Conservation (phyloP, 2,888 invertebrate species). For the Sarcophaga rosellei region DNA sequence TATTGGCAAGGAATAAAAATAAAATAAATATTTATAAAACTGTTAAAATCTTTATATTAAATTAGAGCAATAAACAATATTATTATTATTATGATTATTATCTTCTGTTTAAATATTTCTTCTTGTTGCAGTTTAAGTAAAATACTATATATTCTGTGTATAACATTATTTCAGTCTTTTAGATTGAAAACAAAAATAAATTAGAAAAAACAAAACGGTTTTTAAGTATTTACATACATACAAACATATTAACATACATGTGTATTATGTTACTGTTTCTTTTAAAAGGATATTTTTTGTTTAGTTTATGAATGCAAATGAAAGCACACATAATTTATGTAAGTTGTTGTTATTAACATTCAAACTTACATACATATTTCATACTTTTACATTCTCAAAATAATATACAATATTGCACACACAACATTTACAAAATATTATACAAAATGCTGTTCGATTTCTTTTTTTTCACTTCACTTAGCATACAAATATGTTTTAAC, state of each 20-base stretch:
- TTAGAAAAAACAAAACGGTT: conserved; percentile 29
- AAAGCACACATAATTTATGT: conserved; percentile 37
- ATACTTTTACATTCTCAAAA: background rate
- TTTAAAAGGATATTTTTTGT: background rate
- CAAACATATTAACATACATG: background rate
- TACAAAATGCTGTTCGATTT: conserved; percentile 3
- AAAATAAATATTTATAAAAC: background rate
- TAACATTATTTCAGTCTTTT: conserved; percentile 51
- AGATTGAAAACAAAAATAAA: conserved; percentile 27
- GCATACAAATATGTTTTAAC: conserved; percentile 10
- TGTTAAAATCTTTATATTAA: conserved; percentile 34
- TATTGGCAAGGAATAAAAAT: background rate
- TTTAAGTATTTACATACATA: conserved; percentile 43
- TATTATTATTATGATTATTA: background rate
- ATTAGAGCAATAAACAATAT: conserved; percentile 4
- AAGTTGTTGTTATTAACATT: background rate
- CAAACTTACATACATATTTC: background rate
- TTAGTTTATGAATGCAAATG: background rate
- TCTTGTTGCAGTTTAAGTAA: background rate
- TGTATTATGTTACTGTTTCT: background rate
- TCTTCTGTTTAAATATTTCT: conserved; percentile 36
- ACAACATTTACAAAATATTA: background rate
- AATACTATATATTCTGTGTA: conserved; percentile 52
- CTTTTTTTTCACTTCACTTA: conserved; percentile 28
- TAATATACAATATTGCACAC: conserved; percentile 23